Percentiles rank a stretch among this genome's conserved stretches.
These are phyloP conservation scores for Lethenteron reissneri DNA, from an alignment of 2,113 vertebrate species.

Conservation along the genomic window DNA sequence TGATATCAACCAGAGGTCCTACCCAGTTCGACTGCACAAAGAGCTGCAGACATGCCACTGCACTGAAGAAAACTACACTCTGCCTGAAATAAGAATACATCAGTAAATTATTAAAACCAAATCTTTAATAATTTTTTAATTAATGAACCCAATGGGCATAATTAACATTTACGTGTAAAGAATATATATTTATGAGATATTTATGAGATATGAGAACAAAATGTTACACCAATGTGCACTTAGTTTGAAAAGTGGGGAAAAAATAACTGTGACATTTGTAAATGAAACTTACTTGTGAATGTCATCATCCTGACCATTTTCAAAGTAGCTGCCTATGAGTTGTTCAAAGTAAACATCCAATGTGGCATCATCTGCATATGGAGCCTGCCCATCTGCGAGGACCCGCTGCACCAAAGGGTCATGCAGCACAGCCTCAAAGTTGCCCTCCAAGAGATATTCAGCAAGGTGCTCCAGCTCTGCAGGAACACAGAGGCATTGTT, in stretches of 20 bases:
- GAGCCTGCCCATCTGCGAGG: no score
- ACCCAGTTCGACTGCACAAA: conserved; percentile 94
- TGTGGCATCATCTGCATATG: background rate
- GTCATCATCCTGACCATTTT: background rate
- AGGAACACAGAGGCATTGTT: no score
- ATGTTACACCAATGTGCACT: background rate
- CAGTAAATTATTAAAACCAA: background rate
- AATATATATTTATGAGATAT: background rate
- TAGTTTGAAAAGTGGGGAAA: background rate
- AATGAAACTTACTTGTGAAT: background rate
- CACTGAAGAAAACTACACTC: conserved; percentile 36
- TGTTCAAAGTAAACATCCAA: background rate
- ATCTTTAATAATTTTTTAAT: background rate
- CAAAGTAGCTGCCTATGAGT: background rate
- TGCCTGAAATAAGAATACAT: conserved; percentile 28
- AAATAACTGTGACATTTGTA: background rate
- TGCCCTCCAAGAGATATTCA: no score
- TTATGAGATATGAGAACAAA: background rate
- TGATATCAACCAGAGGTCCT: conserved; percentile 39
- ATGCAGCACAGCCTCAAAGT: no score
- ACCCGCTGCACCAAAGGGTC: no score
- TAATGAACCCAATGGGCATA: background rate
- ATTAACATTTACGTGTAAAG: background rate
- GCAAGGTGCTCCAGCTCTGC: no score
- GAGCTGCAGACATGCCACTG: conserved; percentile 55